Conservation (phyloP, 2,113 vertebrate genomes). For the Dipodomys merriami region DNA sequence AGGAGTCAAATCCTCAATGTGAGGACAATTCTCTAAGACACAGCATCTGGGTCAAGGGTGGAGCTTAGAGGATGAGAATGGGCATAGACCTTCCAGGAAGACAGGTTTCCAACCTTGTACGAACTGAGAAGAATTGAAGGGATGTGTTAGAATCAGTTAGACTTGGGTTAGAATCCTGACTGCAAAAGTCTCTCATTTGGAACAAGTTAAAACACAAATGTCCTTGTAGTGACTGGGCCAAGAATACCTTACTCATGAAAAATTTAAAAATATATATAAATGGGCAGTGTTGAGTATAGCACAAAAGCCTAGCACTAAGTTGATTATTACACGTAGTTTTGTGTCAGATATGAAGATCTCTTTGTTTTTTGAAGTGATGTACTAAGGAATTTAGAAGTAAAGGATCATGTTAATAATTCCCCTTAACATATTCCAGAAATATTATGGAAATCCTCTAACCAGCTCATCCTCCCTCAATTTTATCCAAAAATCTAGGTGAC, state of each 20-base stretch:
- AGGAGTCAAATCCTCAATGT: neutral
- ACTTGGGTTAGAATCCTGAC: neutral
- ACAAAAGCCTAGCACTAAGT: neutral
- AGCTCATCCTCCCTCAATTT: slow-evolving; percentile 29
- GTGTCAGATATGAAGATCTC: neutral
- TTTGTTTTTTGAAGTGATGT: slow-evolving; percentile 9
- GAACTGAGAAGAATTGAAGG: neutral
- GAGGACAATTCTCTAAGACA: neutral
- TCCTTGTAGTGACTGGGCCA: neutral
- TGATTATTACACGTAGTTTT: neutral
- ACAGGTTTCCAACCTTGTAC: neutral
- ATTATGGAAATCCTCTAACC: slow-evolving; percentile 10
- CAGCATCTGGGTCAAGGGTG: neutral
- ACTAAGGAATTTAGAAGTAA: neutral
- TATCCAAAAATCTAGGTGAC: slow-evolving; percentile 50
- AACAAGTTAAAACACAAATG: neutral
- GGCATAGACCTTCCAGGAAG: neutral
- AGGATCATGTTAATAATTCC: slow-evolving; percentile 19
- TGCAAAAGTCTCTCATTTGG: neutral
- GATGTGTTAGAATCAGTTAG: neutral
- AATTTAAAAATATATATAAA: no score
- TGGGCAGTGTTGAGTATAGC: neutral
- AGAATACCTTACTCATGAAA: neutral
- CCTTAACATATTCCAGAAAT: slow-evolving; percentile 40
- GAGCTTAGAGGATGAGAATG: neutral